phyloP scores from a whole-genome alignment of 2,113 vertebrate genomes.

The Indicator maculatus region DNA sequence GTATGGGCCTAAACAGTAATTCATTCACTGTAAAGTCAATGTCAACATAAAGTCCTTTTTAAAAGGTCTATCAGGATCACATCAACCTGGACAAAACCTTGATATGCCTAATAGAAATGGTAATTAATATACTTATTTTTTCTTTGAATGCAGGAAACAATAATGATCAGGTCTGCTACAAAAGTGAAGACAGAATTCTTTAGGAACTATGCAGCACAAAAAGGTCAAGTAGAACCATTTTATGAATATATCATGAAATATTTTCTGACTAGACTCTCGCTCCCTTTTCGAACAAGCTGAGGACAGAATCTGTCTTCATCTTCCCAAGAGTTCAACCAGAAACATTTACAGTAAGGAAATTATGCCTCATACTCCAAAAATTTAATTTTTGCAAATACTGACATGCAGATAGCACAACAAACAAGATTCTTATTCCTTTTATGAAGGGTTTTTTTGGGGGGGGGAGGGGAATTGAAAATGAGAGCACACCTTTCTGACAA shows the following conservation, averaged over 20 bases:
- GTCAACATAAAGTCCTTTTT: neutral
- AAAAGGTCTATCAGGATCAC: neutral
- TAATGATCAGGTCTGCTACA: neutral
- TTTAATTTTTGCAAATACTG: neutral
- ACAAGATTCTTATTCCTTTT: neutral
- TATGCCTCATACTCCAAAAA: neutral
- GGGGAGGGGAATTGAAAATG: too few relatives aligned
- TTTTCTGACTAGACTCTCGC: neutral
- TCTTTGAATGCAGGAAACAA: neutral
- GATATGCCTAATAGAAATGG: neutral
- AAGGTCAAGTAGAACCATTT: conserved; percentile 8
- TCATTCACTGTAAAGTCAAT: neutral
- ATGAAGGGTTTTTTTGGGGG: neutral
- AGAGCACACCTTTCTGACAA: neutral
- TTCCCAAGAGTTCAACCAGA: neutral
- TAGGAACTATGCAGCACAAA: neutral
- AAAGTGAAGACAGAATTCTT: neutral
- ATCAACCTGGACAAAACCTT: neutral
- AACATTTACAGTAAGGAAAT: too few relatives aligned
- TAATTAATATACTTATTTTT: conserved; percentile 36
- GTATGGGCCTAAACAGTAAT: neutral
- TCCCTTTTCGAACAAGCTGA: neutral
- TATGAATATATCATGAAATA: conserved; percentile 11
- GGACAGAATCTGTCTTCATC: neutral
- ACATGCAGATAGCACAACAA: neutral